phyloP scores from a whole-genome alignment of 2,888 invertebrate genomes.

The Melolontha melolontha region DNA sequence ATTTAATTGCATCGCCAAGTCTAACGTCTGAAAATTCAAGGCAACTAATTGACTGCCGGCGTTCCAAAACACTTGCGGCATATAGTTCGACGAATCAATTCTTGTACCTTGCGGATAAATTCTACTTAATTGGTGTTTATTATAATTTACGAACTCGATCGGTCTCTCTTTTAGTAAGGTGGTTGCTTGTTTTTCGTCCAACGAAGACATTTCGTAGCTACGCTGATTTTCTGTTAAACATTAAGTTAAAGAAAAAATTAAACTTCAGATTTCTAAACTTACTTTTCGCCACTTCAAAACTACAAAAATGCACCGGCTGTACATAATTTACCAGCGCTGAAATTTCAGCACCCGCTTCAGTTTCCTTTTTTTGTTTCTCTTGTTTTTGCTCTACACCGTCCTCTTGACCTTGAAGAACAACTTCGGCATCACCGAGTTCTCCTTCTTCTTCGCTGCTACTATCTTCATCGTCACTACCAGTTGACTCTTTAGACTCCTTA shows the following conservation, averaged over 20 bases:
- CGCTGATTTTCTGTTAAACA: conserved; percentile 77
- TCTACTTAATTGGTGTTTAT: conserved; percentile 94
- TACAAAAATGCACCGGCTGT: conserved; percentile 96
- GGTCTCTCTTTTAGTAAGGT: conserved; percentile 91
- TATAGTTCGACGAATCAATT: conserved; percentile 97
- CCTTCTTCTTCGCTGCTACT: conserved; percentile 81
- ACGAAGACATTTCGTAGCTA: conserved; percentile 98
- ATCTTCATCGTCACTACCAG: conserved; percentile 77
- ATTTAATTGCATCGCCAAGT: conserved; percentile 97
- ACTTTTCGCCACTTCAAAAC: conserved; percentile 97
- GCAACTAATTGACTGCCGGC: conserved; percentile 98
- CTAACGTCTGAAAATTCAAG: conserved; percentile 95
- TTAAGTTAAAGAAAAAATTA: not conserved
- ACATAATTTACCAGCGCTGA: conserved; percentile 98
- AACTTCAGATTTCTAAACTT: conserved; percentile 62
- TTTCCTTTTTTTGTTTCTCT: conserved; percentile 87
- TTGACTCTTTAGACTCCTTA: conserved; percentile 85
- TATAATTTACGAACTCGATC: conserved; percentile 96
- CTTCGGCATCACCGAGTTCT: conserved; percentile 62
- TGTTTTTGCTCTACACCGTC: conserved; percentile 65
- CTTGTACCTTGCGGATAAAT: conserved; percentile 97
- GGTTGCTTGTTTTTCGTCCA: conserved; percentile 97
- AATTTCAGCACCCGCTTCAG: conserved; percentile 95
- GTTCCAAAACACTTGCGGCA: conserved; percentile 99
- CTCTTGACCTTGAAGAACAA: conserved; percentile 66